These are phyloP conservation scores for Plemyria rubiginata DNA, from an alignment of 2,888 invertebrate species.

Conservation along the genomic window DNA sequence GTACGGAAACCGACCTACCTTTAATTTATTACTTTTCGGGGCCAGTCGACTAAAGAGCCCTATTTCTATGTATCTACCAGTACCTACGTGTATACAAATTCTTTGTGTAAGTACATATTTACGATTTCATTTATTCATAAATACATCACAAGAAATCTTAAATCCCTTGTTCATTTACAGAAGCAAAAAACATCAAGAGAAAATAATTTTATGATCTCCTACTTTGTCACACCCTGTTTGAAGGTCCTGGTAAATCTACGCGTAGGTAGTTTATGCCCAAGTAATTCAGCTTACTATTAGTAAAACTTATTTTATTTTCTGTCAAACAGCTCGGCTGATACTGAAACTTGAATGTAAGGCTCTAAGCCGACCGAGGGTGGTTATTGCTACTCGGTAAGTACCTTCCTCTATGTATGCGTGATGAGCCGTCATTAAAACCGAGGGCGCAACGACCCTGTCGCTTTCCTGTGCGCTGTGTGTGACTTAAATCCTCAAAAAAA, in stretches of 20 bases:
- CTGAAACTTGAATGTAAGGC: constrained; percentile 38
- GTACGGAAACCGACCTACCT: too few species aligned
- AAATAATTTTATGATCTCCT: not conserved
- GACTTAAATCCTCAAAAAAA: constrained; percentile 54
- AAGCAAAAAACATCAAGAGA: not conserved
- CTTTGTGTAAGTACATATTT: too few species aligned
- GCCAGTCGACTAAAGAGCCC: too few species aligned
- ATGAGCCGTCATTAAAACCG: constrained; percentile 54
- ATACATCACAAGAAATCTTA: too few species aligned
- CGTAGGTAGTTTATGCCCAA: not conserved
- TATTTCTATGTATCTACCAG: too few species aligned
- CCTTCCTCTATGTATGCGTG: constrained; percentile 49
- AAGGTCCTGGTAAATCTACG: not conserved
- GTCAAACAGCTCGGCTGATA: constrained; percentile 30
- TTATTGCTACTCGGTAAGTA: constrained; percentile 25
- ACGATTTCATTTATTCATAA: too few species aligned
- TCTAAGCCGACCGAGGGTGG: constrained; percentile 22
- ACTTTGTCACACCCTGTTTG: not conserved
- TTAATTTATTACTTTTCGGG: too few species aligned
- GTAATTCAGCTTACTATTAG: constrained; percentile 18
- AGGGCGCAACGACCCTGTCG: constrained; percentile 53
- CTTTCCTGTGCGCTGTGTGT: constrained; percentile 43
- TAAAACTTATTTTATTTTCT: constrained; percentile 40
- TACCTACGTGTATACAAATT: too few species aligned
- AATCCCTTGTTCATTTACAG: too few species aligned